Evolutionary conservation across 2,113 vertebrate genomes (phyloP).

Genomic region (Tamias sibiricus): DNA sequence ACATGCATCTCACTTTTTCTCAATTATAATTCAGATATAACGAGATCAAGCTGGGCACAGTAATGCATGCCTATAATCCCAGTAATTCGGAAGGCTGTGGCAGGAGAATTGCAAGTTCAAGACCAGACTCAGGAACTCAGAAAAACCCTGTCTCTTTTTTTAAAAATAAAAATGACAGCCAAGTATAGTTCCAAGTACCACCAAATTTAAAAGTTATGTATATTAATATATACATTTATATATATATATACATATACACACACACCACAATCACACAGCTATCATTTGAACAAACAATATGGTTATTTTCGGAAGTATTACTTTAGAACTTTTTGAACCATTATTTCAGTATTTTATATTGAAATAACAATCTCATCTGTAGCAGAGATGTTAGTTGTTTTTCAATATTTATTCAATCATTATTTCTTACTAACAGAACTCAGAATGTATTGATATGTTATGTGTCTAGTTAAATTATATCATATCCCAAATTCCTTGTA

Average conservation of each 20-base stretch:
- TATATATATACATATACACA: too few relatives aligned
- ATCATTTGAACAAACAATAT: background rate
- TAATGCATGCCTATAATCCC: background rate
- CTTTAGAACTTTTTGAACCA: background rate
- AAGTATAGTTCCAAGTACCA: too few relatives aligned
- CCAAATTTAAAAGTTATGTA: too few relatives aligned
- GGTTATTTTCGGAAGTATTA: background rate
- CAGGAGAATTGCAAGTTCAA: too few relatives aligned
- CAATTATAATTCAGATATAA: slow-evolving; percentile 2
- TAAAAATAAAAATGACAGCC: background rate
- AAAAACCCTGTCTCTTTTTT: background rate
- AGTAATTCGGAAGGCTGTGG: too few relatives aligned
- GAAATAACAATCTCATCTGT: slow-evolving; percentile 3
- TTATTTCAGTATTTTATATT: background rate
- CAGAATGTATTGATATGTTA: background rate
- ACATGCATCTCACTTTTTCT: background rate
- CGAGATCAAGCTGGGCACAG: background rate
- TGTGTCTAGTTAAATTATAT: background rate
- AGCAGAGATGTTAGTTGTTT: background rate
- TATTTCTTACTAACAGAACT: slow-evolving; percentile 25
- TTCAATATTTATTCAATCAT: background rate
- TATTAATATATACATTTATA: too few relatives aligned
- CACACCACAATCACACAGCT: too few relatives aligned
- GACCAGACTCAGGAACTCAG: background rate
- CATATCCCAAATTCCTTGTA: background rate